Percentiles rank a stretch among this genome's conserved stretches.
Evolutionary conservation across 2,113 vertebrate genomes (phyloP).

Genomic region (Gavialis gangeticus): DNA sequence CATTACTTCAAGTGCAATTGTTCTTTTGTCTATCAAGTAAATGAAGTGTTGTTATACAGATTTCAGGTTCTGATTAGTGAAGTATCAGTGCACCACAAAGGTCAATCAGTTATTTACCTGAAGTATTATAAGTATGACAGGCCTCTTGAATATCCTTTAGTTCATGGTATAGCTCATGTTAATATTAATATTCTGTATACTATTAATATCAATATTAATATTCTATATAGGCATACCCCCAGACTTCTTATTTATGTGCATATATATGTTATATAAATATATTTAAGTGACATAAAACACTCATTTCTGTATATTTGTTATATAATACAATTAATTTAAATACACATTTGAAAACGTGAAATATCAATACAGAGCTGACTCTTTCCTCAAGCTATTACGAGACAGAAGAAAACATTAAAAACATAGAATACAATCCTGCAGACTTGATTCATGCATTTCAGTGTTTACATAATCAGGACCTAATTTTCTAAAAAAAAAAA

Average conservation of each 20-base stretch:
- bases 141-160: constrained; percentile 87
- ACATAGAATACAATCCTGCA: accelerated
- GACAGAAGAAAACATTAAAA: background rate
- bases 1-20: constrained; percentile 94
- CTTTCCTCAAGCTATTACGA: background rate
- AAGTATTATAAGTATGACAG: constrained; percentile 86
- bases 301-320: background rate
- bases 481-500: accelerated
- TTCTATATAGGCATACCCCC: background rate
- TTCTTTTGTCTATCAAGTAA: constrained; percentile 93
- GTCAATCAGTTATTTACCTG: constrained; percentile 90
- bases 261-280: background rate
- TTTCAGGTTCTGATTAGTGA: constrained; percentile 91
- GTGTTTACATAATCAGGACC: background rate
- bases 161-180: constrained; percentile 74
- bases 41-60: constrained; percentile 92
- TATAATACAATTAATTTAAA: background rate
- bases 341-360: constrained; percentile 2
- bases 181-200: background rate
- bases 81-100: constrained; percentile 88
- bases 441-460: background rate
- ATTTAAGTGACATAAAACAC: background rate
- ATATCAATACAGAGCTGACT: background rate
- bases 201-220: background rate
- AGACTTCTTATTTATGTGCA: background rate